Evolutionary conservation across 1,140 invertebrate genomes (phyloP), one percentile per base, ranked within the genome.

Genomic region (Lepeophtheirus salmonis): DNA sequence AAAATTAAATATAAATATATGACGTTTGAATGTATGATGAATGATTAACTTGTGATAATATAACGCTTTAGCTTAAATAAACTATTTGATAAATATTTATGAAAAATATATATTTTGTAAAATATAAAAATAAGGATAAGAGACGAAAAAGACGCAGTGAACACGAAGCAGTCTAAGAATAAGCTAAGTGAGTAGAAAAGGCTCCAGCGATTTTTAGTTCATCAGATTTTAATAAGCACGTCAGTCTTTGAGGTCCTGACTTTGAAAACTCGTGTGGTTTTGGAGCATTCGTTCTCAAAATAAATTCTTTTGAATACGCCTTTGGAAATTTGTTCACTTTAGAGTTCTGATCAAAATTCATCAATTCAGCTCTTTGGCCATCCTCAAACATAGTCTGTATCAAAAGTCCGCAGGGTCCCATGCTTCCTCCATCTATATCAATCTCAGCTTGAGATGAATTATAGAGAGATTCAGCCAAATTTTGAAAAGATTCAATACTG

Each of bases 151-250:
- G n/a, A n/a, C n/a, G n/a, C n/a, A n/a, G n/a, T n/a, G n/a, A n/a
- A n/a, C 30, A 41, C 6, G n/a, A 41, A 41, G 30, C n/a, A 10
- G 30, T 41, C 30, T 41, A 78, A 63, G 75, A 72, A 69, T 83
- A 84, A 25, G 77, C 75, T 1, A 78, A 80, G 65, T 85, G 83
- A 64, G 81, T 77, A 3, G 79, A 78, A 66, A 84, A 84, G 41
- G 81, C 80, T 13, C 82, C 81, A 50, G 78, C 76, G 22, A 84
- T 67, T 60, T 81, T 69, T 65, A 82, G 81, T 62, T 78, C 77
- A 50, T 80, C 76, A 25, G 76, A 74, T 53, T 77, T 73, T 1
- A 84, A 67, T 22, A 78, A 73, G 50, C 77, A 79, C 63, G 79
- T 79, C 67, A 86, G 72, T 63, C 80, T 73, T 64, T 86, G 83